These are phyloP conservation scores for Prionailurus viverrinus DNA, from an alignment of 2,113 vertebrate genomes.

Conservation along the genomic window DNA sequence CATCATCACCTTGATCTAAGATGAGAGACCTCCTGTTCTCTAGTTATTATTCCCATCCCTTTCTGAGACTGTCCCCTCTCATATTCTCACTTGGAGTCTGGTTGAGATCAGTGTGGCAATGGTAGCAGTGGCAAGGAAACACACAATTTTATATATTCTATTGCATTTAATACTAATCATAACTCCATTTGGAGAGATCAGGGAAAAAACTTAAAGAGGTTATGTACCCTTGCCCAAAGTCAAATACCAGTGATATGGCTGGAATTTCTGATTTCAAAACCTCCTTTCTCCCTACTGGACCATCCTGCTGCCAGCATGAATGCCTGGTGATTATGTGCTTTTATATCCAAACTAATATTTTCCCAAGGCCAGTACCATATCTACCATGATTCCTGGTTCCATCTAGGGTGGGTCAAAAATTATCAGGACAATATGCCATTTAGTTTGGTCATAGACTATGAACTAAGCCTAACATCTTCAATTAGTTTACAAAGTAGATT, in stretches of 20 bases:
- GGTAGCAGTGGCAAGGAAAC: background rate
- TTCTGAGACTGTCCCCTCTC: background rate
- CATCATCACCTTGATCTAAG: background rate
- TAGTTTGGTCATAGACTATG: background rate
- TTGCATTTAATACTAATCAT: background rate
- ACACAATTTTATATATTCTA: background rate
- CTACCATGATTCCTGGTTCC: background rate
- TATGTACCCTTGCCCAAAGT: background rate
- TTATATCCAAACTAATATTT: background rate
- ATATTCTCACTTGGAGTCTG: background rate
- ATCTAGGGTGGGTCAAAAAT: background rate
- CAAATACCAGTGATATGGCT: background rate
- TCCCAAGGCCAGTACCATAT: background rate
- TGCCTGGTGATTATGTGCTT: background rate
- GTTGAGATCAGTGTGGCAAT: background rate
- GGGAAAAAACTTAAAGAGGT: background rate
- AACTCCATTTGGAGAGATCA: background rate
- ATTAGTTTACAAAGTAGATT: background rate
- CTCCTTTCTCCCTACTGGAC: background rate
- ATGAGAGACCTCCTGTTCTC: no score
- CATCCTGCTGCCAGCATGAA: background rate
- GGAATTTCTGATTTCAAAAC: background rate
- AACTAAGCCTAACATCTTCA: background rate
- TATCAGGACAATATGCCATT: background rate
- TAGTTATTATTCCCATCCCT: background rate